Evolutionary conservation across 2,797 vertebrate genomes (phyloP), one percentile per base, ranked within the genome.

Genomic region (Syngnathus rostellatus): DNA sequence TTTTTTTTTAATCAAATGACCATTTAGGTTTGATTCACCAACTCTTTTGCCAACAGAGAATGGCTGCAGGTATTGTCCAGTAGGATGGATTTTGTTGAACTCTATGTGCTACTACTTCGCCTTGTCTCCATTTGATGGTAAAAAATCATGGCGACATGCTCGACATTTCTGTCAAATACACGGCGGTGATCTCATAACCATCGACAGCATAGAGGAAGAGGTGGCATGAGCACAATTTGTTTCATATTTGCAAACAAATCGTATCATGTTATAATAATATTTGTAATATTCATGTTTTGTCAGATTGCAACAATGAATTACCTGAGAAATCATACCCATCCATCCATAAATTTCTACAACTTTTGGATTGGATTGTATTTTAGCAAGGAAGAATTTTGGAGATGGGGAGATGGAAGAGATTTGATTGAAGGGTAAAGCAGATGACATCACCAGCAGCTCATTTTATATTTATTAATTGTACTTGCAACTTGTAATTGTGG

Each of bases 311-410:
- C 46, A 38, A 57, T 82, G 31, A 71, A 11, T 43, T 0, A 3
- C 17, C 31, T 80, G 67, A 16, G 62, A n/a, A 45, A 21, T 37
- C 8, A 54, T n/a, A 1, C 21, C 0, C 1, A 31, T 0, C 0
- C 0, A 1, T 1, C 11, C 1, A 8, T 5, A 0, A 5, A 1
- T 11, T 64, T 5, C 17, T 50, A 19, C 17, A 17, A 62, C 17
- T 82, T 65, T 61, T 84, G 81, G 80, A 71, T 87, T n/a, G 86
- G 84, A 63, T 70, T 87, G 19, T 81, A n/a, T 45, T 63, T 81
- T 39, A 43, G 71, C 0, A 55, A 77, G 17, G 81, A 84, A 25
- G 78, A 66, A 0, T 63, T 3, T 8, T 89, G 86, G 87, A 84
- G 68, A 65, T 89, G 88, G 86, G 0, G 77, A 64, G 59, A 87